Conservation (phyloP, 2,113 vertebrate genomes). For the Poeciliopsis turrubarensis region DNA sequence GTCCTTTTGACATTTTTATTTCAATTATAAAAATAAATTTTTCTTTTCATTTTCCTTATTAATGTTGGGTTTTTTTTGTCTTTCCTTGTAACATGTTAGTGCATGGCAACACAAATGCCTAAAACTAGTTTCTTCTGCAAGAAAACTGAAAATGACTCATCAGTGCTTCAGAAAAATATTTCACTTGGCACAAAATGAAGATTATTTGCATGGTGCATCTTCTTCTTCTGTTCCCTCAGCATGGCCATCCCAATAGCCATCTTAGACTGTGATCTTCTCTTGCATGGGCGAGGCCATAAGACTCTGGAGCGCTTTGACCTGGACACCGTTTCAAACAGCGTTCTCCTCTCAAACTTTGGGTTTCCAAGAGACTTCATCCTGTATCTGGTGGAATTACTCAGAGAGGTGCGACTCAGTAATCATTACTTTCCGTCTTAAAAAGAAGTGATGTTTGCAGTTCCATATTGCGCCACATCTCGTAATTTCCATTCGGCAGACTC, state of each 20-base stretch:
- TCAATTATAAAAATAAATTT: too few species aligned
- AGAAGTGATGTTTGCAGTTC: background rate
- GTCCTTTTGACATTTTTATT: too few species aligned
- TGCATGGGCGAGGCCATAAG: constrained; percentile 92
- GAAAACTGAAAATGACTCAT: too few species aligned
- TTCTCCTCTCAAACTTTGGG: constrained; percentile 89
- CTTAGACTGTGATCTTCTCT: constrained; percentile 93
- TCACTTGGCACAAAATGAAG: too few species aligned
- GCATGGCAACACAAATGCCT: too few species aligned
- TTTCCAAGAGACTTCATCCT: constrained; percentile 94
- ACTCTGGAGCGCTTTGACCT: constrained; percentile 94
- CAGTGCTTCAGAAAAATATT: too few species aligned
- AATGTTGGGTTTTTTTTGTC: too few species aligned
- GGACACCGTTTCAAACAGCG: constrained; percentile 88
- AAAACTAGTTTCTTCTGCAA: too few species aligned
- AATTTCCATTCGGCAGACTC: constrained; percentile 37
- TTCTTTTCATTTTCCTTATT: too few species aligned
- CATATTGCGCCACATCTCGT: background rate
- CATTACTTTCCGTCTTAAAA: background rate
- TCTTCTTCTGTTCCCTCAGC: constrained; percentile 7
- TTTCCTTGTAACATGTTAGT: too few species aligned
- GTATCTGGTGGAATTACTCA: constrained; percentile 90
- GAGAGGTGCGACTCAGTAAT: constrained; percentile 52
- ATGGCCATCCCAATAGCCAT: constrained; percentile 93
- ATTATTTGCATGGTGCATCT: too few species aligned